Conservation (phyloP, 2,113 vertebrate genomes). For the Puntigrus tetrazona region DNA sequence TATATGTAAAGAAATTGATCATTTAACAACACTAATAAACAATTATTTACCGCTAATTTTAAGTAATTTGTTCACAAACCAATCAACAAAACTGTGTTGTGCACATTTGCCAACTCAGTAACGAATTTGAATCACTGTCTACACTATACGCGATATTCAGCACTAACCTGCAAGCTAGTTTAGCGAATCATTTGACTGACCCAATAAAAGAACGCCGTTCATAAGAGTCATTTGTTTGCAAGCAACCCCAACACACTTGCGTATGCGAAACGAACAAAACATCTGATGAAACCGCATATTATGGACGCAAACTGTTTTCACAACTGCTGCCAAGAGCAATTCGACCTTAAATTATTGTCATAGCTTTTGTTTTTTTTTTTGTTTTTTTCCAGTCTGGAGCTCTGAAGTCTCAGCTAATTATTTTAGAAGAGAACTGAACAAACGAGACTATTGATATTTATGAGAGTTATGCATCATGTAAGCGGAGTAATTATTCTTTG, state of each 20-base stretch:
- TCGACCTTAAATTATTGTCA: not conserved
- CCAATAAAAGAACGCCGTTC: not conserved
- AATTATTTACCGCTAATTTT: not conserved
- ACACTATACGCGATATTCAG: too few species aligned
- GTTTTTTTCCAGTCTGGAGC: not conserved
- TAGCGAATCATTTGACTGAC: not conserved
- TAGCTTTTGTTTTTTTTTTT: too few species aligned
- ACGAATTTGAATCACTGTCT: not conserved
- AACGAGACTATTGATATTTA: slow-evolving; percentile 15
- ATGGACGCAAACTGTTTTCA: not conserved
- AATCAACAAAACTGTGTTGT: not conserved
- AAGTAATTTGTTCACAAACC: not conserved
- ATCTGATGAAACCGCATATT: not conserved
- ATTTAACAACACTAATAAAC: too few species aligned
- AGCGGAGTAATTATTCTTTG: not conserved
- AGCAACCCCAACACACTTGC: not conserved
- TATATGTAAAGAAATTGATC: too few species aligned
- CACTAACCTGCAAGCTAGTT: not conserved
- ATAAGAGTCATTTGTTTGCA: not conserved
- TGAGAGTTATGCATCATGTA: not conserved
- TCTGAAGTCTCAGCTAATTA: not conserved
- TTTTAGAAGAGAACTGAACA: not conserved
- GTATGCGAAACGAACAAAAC: not conserved
- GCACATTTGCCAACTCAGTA: not conserved
- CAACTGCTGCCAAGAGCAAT: not conserved